A percentile compares a stretch with the other conserved stretches of the same genome.
Evolutionary conservation across 2,888 invertebrate species (phyloP).

Genomic region (Callyntrura sp.): DNA sequence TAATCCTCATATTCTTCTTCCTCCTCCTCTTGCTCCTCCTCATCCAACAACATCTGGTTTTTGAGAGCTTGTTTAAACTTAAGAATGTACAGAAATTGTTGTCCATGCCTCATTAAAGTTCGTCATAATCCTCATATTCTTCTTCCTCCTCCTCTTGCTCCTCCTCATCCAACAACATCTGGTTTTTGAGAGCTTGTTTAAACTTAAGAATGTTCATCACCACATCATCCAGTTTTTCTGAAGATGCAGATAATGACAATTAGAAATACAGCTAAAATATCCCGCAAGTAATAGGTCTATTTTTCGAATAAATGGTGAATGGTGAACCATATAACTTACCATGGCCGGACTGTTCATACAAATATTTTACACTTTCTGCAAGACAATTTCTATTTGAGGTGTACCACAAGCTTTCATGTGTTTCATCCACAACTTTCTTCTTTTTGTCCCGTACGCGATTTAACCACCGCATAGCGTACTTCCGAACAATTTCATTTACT

Average conservation of each 20-base stretch:
- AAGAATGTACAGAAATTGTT: too few relatives aligned
- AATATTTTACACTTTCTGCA: constrained; percentile 38
- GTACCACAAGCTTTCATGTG: constrained; percentile 63
- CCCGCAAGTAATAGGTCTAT: too few relatives aligned
- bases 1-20: constrained; percentile 25
- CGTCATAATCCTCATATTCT: not conserved
- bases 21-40: constrained; percentile 50
- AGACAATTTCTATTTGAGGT: not conserved
- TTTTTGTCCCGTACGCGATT: constrained; percentile 46
- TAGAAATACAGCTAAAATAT: too few relatives aligned
- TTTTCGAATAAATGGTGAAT: too few relatives aligned
- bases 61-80: constrained; percentile 64
- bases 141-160: constrained; percentile 54
- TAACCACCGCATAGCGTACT: constrained; percentile 66
- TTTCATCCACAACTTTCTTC: constrained; percentile 6
- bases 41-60: constrained; percentile 33
- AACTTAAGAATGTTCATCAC: constrained; percentile 62
- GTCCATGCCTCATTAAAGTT: too few relatives aligned
- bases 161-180: constrained; percentile 36
- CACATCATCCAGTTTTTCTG: constrained; percentile 72
- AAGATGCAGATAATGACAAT: too few relatives aligned
- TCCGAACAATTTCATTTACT: constrained; percentile 58
- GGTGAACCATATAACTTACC: too few relatives aligned
- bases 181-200: constrained; percentile 59
- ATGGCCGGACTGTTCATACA: constrained; percentile 57